A percentile compares a stretch with the other conserved stretches of the same genome.
phyloP scores from a whole-genome alignment of 1,140 invertebrate species.

The Melitaea cinxia region DNA sequence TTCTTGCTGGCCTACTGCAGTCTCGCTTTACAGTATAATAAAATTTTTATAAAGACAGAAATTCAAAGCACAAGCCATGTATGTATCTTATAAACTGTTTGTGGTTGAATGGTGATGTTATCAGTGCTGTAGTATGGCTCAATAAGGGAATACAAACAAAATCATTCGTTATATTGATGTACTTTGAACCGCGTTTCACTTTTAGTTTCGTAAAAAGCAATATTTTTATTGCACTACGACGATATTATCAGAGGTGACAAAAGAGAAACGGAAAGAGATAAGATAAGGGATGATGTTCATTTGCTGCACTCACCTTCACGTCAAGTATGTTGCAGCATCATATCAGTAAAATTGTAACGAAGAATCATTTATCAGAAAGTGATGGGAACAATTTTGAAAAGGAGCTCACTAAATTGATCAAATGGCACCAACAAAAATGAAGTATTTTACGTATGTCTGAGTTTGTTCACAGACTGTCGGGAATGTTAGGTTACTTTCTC shows the following conservation, averaged over 20 bases:
- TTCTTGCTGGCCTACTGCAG: background rate
- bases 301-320: slow-evolving; percentile 50
- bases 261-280: slow-evolving; percentile 15
- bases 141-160: slow-evolving; percentile 33
- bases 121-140: slow-evolving; percentile 39
- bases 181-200: slow-evolving; percentile 43
- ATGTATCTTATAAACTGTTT: slow-evolving; percentile 45
- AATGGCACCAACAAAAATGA: slow-evolving; percentile 48
- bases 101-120: slow-evolving; percentile 37
- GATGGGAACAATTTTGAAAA: slow-evolving; percentile 8
- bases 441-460: too few species aligned
- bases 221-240: slow-evolving; percentile 41
- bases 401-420: slow-evolving; percentile 38
- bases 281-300: slow-evolving; percentile 37
- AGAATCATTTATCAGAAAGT: background rate
- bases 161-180: slow-evolving; percentile 43
- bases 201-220: slow-evolving; percentile 42
- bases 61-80: slow-evolving; percentile 35
- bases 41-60: slow-evolving; percentile 8
- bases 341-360: slow-evolving; percentile 36
- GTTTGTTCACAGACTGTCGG: slow-evolving; percentile 41
- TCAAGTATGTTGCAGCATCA: slow-evolving; percentile 52
- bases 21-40: slow-evolving; percentile 3
- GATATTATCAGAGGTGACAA: slow-evolving; percentile 27
- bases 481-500: slow-evolving; percentile 43